A percentile compares a stretch with the other conserved stretches of the same genome.
Conservation (phyloP, 2,888 invertebrate species). For the Mantis religiosa region DNA sequence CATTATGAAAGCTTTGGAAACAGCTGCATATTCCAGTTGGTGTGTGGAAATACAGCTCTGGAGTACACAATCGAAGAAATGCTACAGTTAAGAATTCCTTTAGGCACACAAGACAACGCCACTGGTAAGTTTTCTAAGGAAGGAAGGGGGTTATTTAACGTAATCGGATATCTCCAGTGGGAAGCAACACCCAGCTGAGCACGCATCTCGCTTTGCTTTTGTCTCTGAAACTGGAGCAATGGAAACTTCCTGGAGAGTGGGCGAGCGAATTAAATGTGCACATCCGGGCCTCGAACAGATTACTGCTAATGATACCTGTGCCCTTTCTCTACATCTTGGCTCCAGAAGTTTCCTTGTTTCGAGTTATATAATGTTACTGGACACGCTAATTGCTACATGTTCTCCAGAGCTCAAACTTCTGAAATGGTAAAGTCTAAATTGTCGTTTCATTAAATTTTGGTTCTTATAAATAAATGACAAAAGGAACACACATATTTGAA, state of each 20-base stretch:
- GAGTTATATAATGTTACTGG: no score
- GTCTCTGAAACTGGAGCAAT: not conserved
- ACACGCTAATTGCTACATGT: no score
- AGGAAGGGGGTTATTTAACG: not conserved
- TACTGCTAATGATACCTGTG: not conserved
- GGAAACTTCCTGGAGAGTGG: not conserved
- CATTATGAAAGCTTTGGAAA: no score
- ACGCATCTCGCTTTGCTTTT: not conserved
- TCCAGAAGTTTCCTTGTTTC: no score
- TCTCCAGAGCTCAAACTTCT: no score
- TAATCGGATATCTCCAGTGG: not conserved
- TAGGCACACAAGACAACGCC: not conserved
- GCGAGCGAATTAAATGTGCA: not conserved
- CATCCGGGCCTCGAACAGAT: not conserved
- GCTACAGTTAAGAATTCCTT: not conserved
- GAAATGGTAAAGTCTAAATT: no score
- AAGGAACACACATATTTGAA: no score
- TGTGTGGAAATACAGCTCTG: no score
- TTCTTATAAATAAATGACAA: no score
- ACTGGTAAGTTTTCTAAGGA: not conserved
- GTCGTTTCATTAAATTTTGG: no score
- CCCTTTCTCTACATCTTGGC: not conserved
- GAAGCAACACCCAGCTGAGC: not conserved
- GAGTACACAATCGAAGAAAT: no score
- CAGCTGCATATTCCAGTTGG: no score